Evolutionary conservation across 2,113 vertebrate genomes (phyloP).

Genomic region (Empidonax alnorum): DNA sequence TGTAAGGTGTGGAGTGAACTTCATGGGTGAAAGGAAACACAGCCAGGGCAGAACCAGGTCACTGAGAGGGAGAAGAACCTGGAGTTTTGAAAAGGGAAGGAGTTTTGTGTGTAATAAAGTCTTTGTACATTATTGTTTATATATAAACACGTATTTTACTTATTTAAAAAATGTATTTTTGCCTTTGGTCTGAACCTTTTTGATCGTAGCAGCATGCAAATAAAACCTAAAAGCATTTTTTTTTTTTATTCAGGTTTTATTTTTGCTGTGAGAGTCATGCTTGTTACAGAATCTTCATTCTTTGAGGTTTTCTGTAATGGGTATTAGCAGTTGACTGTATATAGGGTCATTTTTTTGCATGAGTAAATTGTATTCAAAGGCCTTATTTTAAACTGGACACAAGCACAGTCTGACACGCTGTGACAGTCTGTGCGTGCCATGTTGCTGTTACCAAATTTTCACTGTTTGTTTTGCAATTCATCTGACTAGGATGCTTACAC

Average conservation of each 20-base stretch:
- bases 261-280: neutral
- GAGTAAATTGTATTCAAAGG: neutral
- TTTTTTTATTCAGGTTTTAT: neutral
- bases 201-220: neutral
- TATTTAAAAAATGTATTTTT: neutral
- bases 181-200: neutral
- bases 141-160: neutral
- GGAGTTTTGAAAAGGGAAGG: neutral
- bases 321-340: neutral
- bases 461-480: neutral
- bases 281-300: neutral
- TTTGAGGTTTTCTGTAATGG: accelerated
- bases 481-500: neutral
- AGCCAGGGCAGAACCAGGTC: neutral
- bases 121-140: neutral
- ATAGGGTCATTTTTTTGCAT: neutral
- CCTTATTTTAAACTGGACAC: neutral
- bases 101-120: neutral
- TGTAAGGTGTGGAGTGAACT: neutral
- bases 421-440: neutral
- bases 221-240: neutral
- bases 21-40: neutral
- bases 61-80: neutral
- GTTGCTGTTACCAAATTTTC: neutral
- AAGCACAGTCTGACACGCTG: neutral